Evolutionary conservation across 2,113 vertebrate genomes (phyloP).

Genomic region (Emydocephalus ijimae): DNA sequence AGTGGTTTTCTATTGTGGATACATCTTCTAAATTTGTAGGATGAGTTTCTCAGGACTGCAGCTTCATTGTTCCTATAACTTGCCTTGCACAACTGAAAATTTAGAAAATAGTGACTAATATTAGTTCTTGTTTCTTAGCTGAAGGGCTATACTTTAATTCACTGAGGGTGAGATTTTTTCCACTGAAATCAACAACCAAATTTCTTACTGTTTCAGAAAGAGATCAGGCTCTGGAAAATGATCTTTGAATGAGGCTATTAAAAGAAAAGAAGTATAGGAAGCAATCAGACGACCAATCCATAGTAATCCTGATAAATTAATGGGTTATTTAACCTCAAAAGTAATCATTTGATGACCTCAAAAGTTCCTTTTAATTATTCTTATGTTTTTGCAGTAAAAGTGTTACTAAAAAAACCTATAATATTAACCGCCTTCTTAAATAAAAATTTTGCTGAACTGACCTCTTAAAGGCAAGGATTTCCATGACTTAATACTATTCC

Average conservation of each 20-base stretch:
- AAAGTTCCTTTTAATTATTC: not conserved
- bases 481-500: slow-evolving; percentile 3
- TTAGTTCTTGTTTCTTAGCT: slow-evolving; percentile 8
- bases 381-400: slow-evolving; percentile 8
- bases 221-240: not conserved
- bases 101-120: slow-evolving; percentile 6
- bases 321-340: slow-evolving; percentile 11
- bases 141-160: slow-evolving; percentile 12
- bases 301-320: not conserved
- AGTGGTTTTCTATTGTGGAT: not conserved
- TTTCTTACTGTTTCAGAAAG: slow-evolving; percentile 1
- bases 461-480: slow-evolving; percentile 7
- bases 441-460: not conserved
- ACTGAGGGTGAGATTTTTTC: not conserved
- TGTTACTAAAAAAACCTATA: slow-evolving; percentile 2
- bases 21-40: not conserved
- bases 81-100: not conserved
- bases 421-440: slow-evolving; percentile 2
- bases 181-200: slow-evolving; percentile 12
- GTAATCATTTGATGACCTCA: not conserved
- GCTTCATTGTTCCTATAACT: not conserved
- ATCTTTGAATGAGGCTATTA: not conserved
- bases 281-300: not conserved
- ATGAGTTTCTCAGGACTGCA: not conserved
- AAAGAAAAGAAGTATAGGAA: not conserved